Base-by-base conservation (phyloP, 1,140 invertebrate species). In the Drosophila santomea region DNA sequence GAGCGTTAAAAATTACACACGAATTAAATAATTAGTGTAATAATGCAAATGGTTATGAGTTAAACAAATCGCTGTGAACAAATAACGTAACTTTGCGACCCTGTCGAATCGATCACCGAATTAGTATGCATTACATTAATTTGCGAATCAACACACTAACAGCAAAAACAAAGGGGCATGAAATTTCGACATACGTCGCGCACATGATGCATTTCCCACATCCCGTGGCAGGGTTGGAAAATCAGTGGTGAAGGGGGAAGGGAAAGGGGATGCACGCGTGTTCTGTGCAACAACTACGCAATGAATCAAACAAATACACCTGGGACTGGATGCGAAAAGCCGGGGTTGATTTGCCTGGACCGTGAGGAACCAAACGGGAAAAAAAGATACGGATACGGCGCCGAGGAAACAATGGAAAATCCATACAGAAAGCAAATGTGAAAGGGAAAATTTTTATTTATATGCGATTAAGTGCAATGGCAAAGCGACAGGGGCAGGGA, bases 241-340 rank as follows among this genome's bases (percentile, higher is more conserved):
- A 35, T n/a, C 2, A 20, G 20, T n/a, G n/a, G n/a, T n/a, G n/a
- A n/a, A 20, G 4, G 25, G 28, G 32, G 28, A 45, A 17, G 17
- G 17, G 17, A 17, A 17, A 17, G 23, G 57, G 43, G 68, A 5
- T 11, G 52, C 17, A 55, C 11, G 50, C 45, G 23, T 25, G 45
- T 47, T 36, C 50, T 48, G 62, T 78, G 82, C 78, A 78, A 82
- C 88, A 86, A 88, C 83, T 82, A 75, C 84, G 83, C 83, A 86
- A 86, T 86, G 88, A 88, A 88, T 86, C 83, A 86, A 76, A 68
- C 60, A 89, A 88, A 88, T 86, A 83, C 83, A 86, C 83, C 83
- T 86, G 83, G 83, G 83, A 89, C 83, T 60, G 59, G 43, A 45
- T 28, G 59, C 41, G 35, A 50, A 52, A 43, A 72, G 72, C 72